Evolutionary conservation across 2,888 invertebrate genomes (phyloP).

Genomic region (Pristionchus fissidentatus): DNA sequence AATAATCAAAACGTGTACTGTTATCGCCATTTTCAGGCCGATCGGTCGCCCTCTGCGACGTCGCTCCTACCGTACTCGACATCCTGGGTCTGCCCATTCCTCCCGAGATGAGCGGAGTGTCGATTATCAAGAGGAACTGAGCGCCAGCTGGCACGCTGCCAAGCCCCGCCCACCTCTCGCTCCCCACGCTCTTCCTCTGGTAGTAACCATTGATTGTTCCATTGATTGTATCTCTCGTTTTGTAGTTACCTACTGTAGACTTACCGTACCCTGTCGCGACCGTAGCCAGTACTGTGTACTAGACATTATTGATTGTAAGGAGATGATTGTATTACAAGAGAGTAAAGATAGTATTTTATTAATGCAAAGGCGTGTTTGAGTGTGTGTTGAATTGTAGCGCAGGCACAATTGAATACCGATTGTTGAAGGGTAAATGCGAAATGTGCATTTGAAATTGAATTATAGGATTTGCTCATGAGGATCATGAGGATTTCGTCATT

Average conservation of each 20-base stretch:
- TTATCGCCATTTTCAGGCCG: slow-evolving; percentile 63
- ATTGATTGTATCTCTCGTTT: background rate
- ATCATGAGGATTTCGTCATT: background rate
- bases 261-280: background rate
- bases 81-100: slow-evolving; percentile 76
- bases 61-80: slow-evolving; percentile 77
- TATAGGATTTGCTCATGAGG: background rate
- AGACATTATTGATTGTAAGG: slow-evolving; percentile 22
- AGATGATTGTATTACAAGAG: background rate
- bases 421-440: background rate
- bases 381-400: background rate
- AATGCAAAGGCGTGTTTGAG: background rate
- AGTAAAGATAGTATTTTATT: slow-evolving; percentile 27
- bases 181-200: background rate
- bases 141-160: background rate
- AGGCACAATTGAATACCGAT: background rate
- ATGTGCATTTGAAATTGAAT: background rate
- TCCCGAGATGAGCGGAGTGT: slow-evolving; percentile 71
- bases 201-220: background rate
- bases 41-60: slow-evolving; percentile 76
- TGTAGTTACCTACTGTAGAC: background rate
- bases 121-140: slow-evolving; percentile 62
- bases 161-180: background rate
- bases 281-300: slow-evolving; percentile 18
- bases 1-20: too few species aligned